These are phyloP conservation scores for Smittia sp. DNA, from an alignment of 2,888 invertebrate genomes.

Conservation along the genomic window DNA sequence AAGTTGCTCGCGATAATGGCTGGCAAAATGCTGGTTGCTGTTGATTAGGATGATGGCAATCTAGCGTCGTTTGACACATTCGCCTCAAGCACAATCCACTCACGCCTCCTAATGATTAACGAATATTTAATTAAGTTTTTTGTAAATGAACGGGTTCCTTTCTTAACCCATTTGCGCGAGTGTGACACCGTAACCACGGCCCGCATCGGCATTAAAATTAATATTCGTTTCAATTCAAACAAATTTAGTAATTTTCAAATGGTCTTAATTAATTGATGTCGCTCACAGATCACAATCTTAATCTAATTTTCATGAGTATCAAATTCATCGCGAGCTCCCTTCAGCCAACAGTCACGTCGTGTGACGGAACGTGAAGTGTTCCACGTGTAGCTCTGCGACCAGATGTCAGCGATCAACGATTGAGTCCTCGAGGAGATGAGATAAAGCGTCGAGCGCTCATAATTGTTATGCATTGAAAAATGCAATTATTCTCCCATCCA, in stretches of 20 bases:
- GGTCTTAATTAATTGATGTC: slow-evolving; percentile 31
- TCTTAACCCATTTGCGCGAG: neutral
- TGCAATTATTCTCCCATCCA: slow-evolving; percentile 23
- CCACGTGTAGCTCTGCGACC: neutral
- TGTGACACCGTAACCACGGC: slow-evolving; percentile 9
- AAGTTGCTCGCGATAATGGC: neutral
- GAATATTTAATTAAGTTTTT: neutral
- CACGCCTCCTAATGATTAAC: neutral
- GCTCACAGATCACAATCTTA: slow-evolving; percentile 4
- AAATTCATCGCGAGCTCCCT: neutral
- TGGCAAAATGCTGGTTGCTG: slow-evolving; percentile 21
- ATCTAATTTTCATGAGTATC: neutral
- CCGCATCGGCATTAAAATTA: neutral
- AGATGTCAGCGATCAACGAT: slow-evolving; percentile 25
- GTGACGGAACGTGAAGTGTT: neutral
- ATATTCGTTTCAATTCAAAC: neutral
- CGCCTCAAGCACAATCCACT: neutral
- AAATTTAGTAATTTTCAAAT: neutral
- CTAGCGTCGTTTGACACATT: neutral
- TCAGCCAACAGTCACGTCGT: neutral
- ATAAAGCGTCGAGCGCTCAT: neutral
- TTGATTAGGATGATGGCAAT: neutral
- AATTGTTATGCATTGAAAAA: slow-evolving; percentile 35
- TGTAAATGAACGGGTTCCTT: slow-evolving; percentile 12
- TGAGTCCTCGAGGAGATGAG: neutral